phyloP scores from a whole-genome alignment of 2,113 vertebrate species.

The Onychostruthus taczanowskii region DNA sequence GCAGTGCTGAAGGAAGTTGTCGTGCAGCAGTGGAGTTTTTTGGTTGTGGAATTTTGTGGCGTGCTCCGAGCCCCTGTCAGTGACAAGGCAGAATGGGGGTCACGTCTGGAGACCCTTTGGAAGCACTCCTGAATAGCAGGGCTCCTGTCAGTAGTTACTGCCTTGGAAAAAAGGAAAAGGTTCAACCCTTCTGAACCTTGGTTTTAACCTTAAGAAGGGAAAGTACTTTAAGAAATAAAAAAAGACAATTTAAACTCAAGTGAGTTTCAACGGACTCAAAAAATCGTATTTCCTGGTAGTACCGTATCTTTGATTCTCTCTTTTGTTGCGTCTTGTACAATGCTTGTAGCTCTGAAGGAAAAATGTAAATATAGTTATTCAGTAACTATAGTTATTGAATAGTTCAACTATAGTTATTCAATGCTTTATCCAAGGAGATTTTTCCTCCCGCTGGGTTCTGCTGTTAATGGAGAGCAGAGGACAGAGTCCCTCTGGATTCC shows the following conservation, averaged over 20 bases:
- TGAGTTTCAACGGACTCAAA: neutral
- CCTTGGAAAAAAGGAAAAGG: neutral
- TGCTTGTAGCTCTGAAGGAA: neutral
- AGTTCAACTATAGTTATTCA: too few relatives aligned
- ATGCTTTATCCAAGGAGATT: neutral
- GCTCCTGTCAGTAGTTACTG: neutral
- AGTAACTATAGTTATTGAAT: too few relatives aligned
- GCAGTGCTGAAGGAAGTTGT: neutral
- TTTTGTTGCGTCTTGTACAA: neutral
- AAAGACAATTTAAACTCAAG: neutral
- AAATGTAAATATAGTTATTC: neutral
- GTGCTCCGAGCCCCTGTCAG: neutral
- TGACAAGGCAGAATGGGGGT: neutral
- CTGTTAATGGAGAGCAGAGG: neutral
- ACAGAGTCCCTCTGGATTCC: neutral
- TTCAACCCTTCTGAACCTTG: neutral
- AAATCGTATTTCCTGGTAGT: neutral
- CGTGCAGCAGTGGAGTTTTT: neutral
- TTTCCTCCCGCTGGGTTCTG: accelerated
- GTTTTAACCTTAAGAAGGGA: neutral
- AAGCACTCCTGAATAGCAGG: neutral
- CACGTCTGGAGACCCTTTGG: neutral
- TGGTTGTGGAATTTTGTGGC: neutral
- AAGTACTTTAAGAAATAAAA: neutral
- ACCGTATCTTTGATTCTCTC: neutral